phyloP scores from a whole-genome alignment of 2,888 invertebrate species.

The Yponomeuta evonymella region DNA sequence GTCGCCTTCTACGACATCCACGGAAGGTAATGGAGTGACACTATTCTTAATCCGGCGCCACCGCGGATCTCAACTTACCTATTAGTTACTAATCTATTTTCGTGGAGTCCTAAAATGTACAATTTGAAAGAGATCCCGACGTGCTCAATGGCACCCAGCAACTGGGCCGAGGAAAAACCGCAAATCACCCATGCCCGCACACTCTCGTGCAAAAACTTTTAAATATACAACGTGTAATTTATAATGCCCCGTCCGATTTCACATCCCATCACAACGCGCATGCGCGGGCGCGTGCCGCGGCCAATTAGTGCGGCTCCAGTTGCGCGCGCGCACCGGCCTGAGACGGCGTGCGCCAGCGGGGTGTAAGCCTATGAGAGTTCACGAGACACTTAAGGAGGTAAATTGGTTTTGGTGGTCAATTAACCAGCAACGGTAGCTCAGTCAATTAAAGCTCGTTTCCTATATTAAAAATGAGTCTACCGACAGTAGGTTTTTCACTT shows the following conservation, averaged over 20 bases:
- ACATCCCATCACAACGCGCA: conserved; percentile 65
- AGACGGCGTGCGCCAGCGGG: conserved; percentile 24
- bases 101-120: too few relatives aligned
- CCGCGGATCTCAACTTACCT: too few relatives aligned
- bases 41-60: too few relatives aligned
- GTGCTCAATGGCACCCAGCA: conserved; percentile 3
- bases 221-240: conserved; percentile 38
- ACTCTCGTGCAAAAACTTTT: conserved; percentile 44
- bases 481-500: too few relatives aligned
- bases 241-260: conserved; percentile 62
- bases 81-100: too few relatives aligned
- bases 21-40: too few relatives aligned
- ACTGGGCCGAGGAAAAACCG: not conserved
- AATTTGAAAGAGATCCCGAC: too few relatives aligned
- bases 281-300: conserved; percentile 66
- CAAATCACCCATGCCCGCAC: conserved; percentile 14
- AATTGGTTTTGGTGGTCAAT: too few relatives aligned
- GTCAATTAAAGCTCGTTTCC: too few relatives aligned
- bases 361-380: conserved; percentile 41
- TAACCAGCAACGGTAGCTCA: too few relatives aligned
- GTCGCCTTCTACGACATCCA: too few relatives aligned
- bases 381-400: conserved; percentile 24
- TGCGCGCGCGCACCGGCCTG: conserved; percentile 37
- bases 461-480: too few relatives aligned
- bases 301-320: conserved; percentile 76